Percentiles rank a stretch among this genome's conserved stretches.
Evolutionary conservation across 2,113 vertebrate species (phyloP).

Genomic region (Cottus gobio): DNA sequence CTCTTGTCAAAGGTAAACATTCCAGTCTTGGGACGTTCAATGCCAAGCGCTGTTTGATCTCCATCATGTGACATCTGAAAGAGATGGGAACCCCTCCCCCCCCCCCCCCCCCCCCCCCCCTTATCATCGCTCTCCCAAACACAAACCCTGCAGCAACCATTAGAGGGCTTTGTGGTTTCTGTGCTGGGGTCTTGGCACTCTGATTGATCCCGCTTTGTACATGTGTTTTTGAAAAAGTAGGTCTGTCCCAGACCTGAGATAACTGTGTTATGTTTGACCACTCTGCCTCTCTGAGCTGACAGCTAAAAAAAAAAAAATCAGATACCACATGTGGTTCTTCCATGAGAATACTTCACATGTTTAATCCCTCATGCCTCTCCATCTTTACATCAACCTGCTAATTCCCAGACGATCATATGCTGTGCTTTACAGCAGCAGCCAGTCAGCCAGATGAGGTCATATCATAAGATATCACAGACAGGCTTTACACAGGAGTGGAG

Average conservation of each 20-base stretch:
- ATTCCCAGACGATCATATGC: conserved; percentile 33
- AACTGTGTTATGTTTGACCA: conserved; percentile 50
- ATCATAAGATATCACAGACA: background rate
- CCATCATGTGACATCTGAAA: conserved; percentile 72
- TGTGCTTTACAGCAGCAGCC: conserved; percentile 8
- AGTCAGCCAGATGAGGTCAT: conserved; percentile 8
- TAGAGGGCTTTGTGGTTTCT: conserved; percentile 17
- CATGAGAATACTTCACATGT: conserved; percentile 34
- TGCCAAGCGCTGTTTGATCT: conserved; percentile 72
- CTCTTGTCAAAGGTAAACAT: conserved; percentile 75
- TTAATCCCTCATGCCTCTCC: conserved; percentile 50
- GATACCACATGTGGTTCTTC: conserved; percentile 21
- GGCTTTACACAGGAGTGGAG: background rate
- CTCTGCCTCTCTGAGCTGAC: conserved; percentile 38
- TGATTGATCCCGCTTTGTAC: conserved; percentile 16
- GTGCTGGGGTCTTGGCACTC: background rate
- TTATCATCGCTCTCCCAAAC: conserved; percentile 46
- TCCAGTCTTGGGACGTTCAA: conserved; percentile 72
- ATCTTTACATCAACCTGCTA: conserved; percentile 51
- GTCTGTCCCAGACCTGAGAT: conserved; percentile 68
- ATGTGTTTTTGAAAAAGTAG: conserved; percentile 59
- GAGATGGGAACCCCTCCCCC: conserved; percentile 26
- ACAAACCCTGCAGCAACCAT: conserved; percentile 23
- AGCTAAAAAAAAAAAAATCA: background rate
- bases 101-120: conserved; percentile 1